These are phyloP conservation scores for Fabriciana adippe DNA, from an alignment of 2,888 invertebrate species.

Conservation along the genomic window DNA sequence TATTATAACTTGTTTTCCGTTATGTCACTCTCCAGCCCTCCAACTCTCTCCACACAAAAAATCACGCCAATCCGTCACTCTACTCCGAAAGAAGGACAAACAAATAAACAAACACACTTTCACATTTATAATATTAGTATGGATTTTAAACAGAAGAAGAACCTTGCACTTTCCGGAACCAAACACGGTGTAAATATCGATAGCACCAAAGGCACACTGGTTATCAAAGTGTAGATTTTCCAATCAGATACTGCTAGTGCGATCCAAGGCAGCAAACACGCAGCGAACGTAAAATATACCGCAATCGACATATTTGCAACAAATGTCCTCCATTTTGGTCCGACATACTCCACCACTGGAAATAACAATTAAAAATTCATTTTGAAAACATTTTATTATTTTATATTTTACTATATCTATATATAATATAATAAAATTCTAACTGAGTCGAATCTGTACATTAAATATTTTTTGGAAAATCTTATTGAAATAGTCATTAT, in stretches of 20 bases:
- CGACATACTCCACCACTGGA: constrained; percentile 93
- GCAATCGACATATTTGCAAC: constrained; percentile 96
- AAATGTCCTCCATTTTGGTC: constrained; percentile 94
- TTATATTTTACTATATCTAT: not conserved
- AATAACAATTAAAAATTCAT: not conserved
- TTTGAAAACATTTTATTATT: not conserved
- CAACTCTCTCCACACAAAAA: too few species aligned
- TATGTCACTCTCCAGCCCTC: too few species aligned
- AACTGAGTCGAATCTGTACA: too few species aligned
- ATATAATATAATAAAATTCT: not conserved
- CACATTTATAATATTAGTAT: too few species aligned
- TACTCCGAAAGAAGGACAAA: too few species aligned
- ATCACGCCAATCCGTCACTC: too few species aligned
- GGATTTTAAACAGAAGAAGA: too few species aligned
- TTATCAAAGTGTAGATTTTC: constrained; percentile 88
- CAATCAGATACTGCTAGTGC: constrained; percentile 89
- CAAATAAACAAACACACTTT: too few species aligned
- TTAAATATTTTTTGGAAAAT: too few species aligned
- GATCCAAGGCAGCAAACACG: constrained; percentile 92
- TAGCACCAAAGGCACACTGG: constrained; percentile 87
- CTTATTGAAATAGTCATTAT: too few species aligned
- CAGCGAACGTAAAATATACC: constrained; percentile 91
- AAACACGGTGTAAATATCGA: constrained; percentile 87
- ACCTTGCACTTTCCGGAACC: constrained; percentile 92
- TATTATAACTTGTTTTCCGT: too few species aligned